These are phyloP conservation scores for Epizoanthus scotinus DNA, from an alignment of 92 coral and sea anemone species.

Conservation along the genomic window DNA sequence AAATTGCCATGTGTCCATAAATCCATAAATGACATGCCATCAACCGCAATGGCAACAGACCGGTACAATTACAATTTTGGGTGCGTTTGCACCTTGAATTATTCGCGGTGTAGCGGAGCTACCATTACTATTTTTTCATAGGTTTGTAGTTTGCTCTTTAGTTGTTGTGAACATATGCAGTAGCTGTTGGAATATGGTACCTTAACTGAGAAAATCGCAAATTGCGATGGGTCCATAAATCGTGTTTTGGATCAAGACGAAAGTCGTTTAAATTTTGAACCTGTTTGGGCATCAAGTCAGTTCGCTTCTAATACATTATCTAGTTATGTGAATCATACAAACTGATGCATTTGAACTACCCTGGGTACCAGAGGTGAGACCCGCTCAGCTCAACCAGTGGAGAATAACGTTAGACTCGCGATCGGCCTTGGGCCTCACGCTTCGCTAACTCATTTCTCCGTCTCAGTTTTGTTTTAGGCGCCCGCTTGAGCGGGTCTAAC, in stretches of 20 bases:
- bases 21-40: no score
- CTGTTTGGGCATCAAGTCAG: background rate
- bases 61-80: background rate
- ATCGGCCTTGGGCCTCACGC: no score
- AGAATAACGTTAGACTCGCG: no score
- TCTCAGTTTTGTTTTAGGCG: no score
- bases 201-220: slow-evolving; percentile 43
- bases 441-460: no score
- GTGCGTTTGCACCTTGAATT: slow-evolving; percentile 39
- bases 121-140: slow-evolving; percentile 44
- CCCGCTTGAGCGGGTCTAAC: no score
- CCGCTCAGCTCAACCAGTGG: no score
- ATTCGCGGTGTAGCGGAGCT: slow-evolving; percentile 45
- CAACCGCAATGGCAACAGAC: no score
- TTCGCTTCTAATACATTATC: background rate
- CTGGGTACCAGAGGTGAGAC: no score
- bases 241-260: slow-evolving; percentile 36
- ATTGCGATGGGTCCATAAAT: slow-evolving; percentile 27
- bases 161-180: slow-evolving; percentile 28
- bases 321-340: slow-evolving; percentile 12
- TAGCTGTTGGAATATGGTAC: slow-evolving; percentile 41
- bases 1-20: slow-evolving; percentile 11
- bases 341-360: slow-evolving; percentile 36
- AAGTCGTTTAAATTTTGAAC: slow-evolving; percentile 32
- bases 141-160: slow-evolving; percentile 39